Conservation (phyloP, 2,888 invertebrate genomes). For the Lasioglossum morio region DNA sequence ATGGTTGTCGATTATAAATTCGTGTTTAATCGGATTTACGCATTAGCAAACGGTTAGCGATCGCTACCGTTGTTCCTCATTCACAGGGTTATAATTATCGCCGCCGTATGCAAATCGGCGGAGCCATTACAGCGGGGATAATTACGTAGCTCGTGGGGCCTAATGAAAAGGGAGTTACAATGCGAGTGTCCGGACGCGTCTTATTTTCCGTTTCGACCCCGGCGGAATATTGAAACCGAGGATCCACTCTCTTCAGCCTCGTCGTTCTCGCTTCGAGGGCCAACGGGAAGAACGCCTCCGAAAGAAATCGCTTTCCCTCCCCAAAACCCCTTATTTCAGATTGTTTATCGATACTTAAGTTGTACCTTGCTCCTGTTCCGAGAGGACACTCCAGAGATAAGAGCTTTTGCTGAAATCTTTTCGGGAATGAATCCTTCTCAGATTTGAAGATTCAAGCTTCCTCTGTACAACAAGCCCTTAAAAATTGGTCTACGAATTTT, state of each 20-base stretch:
- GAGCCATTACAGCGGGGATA: slow-evolving; percentile 51
- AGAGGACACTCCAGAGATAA: slow-evolving; percentile 54
- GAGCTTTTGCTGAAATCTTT: slow-evolving; percentile 63
- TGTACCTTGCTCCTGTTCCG: background rate
- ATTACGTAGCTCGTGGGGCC: slow-evolving; percentile 42
- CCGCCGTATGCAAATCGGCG: slow-evolving; percentile 41
- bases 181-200: slow-evolving; percentile 27
- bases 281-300: slow-evolving; percentile 28
- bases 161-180: slow-evolving; percentile 59
- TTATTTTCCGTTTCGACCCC: slow-evolving; percentile 42
- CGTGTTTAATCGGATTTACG: slow-evolving; percentile 47
- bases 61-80: slow-evolving; percentile 46
- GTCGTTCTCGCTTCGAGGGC: background rate
- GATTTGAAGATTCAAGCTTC: too few species aligned
- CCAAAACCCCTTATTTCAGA: slow-evolving; percentile 35
- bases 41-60: slow-evolving; percentile 50
- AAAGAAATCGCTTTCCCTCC: background rate
- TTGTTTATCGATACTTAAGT: slow-evolving; percentile 42
- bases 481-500: too few species aligned
- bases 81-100: slow-evolving; percentile 48
- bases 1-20: slow-evolving; percentile 44
- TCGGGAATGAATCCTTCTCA: too few species aligned
- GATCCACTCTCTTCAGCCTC: background rate
- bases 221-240: slow-evolving; percentile 30
- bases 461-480: too few species aligned